Conservation (phyloP, 2,888 invertebrate species). For the Lithosia quadra region DNA sequence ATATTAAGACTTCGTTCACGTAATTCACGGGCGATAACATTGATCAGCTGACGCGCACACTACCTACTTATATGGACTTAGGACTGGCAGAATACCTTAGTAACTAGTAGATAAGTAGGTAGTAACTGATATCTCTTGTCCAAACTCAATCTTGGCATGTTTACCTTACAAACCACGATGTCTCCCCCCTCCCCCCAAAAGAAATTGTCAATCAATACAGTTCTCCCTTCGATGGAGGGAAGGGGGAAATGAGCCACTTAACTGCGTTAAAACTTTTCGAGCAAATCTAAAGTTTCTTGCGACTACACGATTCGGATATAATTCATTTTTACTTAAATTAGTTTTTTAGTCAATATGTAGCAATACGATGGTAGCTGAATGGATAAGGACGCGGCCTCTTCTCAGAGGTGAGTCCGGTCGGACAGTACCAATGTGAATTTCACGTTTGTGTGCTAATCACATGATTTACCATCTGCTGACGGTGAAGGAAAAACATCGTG, state of each 20-base stretch:
- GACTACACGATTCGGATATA: background rate
- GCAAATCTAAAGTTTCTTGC: slow-evolving; percentile 5
- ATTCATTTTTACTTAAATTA: slow-evolving; percentile 15
- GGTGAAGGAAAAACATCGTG: too few species aligned
- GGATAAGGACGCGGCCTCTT: too few species aligned
- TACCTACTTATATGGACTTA: too few species aligned
- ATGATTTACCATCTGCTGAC: too few species aligned
- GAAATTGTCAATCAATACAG: slow-evolving; percentile 18
- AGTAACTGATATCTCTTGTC: background rate
- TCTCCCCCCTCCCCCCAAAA: slow-evolving; percentile 8
- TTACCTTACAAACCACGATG: background rate
- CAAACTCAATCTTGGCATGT: slow-evolving; percentile 2
- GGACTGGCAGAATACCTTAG: too few species aligned
- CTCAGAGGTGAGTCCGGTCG: too few species aligned
- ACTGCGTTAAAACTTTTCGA: slow-evolving; percentile 14
- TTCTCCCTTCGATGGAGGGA: background rate
- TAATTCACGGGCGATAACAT: too few species aligned
- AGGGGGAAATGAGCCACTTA: slow-evolving; percentile 11
- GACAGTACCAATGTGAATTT: too few species aligned
- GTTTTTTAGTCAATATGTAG: background rate
- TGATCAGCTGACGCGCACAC: too few species aligned
- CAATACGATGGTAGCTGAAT: background rate
- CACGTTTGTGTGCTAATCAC: too few species aligned
- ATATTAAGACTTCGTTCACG: too few species aligned
- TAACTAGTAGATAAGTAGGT: too few species aligned